Evolutionary conservation across 1,140 invertebrate genomes (phyloP), one percentile per base, ranked within the genome.

Genomic region (Drosophila trapezifrons): DNA sequence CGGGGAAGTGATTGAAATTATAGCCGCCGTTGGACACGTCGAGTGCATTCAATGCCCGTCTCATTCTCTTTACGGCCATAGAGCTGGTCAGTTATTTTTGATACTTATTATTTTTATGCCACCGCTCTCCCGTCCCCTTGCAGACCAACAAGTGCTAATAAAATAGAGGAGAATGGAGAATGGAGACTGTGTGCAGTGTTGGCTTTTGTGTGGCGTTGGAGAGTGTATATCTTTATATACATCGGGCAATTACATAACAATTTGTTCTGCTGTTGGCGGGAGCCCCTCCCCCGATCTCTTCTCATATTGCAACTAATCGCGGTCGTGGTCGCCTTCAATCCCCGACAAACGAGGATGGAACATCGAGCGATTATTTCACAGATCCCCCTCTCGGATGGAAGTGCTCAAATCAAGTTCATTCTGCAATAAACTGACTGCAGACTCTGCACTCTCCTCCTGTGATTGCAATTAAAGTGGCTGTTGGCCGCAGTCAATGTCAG

Each of bases 1-100:
- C 22, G 59, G 58, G 49, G 63, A 81, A 76, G 78, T 86, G 75
- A 86, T 81, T 86, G 82, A 86, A 86, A 87, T 79, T 78, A 73
- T 76, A 57, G 55, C 58, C 54, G 46, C 77, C 70, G 65, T 74
- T 67, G 72, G 63, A 65, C 66, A 66, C 59, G 71, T 59, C 66
- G 59, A 78, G 63, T 82, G 71, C 83, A 87, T 87, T 87, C 76
- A 78, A 79, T 76, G 72, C 38, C 63, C 38, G 55, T 49, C 62
- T 55, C 37, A 64, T 66, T 54, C 70, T 63, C 42, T 72, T 54
- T 72, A 52, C 65, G 43, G 58, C 47, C 76, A 79, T 52, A 67
- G 66, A 76, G 66, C 49, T 72, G 65, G 78, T 81, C 82, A 71
- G 78, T 81, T 85, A 82, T 81, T 76, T 78, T 72, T 72, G 73